phyloP scores from a whole-genome alignment of 2,113 vertebrate genomes.

The Gavialis gangeticus region DNA sequence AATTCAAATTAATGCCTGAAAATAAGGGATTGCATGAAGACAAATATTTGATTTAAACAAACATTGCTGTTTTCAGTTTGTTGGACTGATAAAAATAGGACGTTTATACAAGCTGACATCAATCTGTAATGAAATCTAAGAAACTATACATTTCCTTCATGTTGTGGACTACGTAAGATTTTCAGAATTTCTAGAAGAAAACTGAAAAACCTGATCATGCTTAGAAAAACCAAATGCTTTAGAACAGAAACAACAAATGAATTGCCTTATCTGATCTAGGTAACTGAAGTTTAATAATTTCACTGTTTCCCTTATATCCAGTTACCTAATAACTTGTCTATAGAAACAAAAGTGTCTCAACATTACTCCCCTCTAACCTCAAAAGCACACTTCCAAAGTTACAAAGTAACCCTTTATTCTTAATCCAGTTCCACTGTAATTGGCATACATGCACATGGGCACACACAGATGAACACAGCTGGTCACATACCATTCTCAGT shows the following conservation, averaged over 20 bases:
- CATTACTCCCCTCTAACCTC: background rate
- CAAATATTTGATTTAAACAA: background rate
- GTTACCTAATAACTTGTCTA: background rate
- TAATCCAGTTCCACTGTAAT: no score
- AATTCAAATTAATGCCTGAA: background rate
- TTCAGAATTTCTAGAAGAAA: background rate
- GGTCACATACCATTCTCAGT: background rate
- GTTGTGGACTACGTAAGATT: background rate
- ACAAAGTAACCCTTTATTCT: background rate
- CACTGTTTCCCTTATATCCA: background rate
- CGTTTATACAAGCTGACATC: background rate
- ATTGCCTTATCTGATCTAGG: background rate
- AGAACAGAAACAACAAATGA: background rate
- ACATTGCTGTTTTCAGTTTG: background rate
- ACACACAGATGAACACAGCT: no score
- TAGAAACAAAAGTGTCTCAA: background rate
- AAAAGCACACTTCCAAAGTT: background rate
- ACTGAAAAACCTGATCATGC: background rate
- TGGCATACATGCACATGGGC: no score
- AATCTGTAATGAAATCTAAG: background rate
- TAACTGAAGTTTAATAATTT: background rate
- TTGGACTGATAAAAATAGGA: background rate
- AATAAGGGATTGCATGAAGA: background rate
- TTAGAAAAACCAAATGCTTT: background rate
- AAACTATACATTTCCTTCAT: background rate